Percentiles rank a stretch among this genome's conserved stretches.
phyloP scores from a whole-genome alignment of 2,888 invertebrate species.

The Campoletis raptor region DNA sequence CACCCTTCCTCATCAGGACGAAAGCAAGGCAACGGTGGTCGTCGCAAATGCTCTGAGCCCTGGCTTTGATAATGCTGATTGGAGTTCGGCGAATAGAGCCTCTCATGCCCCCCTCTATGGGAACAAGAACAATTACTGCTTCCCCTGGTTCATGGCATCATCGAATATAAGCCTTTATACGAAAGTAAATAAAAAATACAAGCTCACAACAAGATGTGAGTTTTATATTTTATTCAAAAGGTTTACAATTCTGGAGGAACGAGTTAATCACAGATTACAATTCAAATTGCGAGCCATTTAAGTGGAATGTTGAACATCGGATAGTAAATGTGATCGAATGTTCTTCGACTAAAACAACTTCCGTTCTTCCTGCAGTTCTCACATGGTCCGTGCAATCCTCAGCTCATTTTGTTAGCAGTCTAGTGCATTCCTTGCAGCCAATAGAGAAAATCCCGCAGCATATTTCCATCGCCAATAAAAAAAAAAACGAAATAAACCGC shows the following conservation, averaged over 20 bases:
- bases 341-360: not conserved
- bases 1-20: constrained; percentile 73
- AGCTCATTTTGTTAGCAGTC: not conserved
- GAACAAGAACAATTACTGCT: constrained; percentile 75
- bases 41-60: constrained; percentile 53
- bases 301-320: not conserved
- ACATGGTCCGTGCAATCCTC: not conserved
- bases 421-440: not conserved
- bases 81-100: constrained; percentile 75
- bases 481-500: constrained; percentile 18
- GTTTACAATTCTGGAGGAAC: constrained; percentile 11
- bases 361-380: not conserved
- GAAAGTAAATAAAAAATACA: constrained; percentile 27
- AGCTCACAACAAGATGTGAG: constrained; percentile 28
- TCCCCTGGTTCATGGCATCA: constrained; percentile 72
- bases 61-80: constrained; percentile 81
- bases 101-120: constrained; percentile 61
- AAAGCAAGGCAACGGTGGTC: constrained; percentile 49
- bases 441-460: not conserved
- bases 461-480: constrained; percentile 2
- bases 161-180: not conserved
- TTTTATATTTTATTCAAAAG: not conserved
- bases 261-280: not conserved
- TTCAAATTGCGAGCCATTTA: not conserved
- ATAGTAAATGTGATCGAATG: not conserved